These are phyloP conservation scores for Balaeniceps rex DNA, from an alignment of 2,113 vertebrate genomes.

Conservation along the genomic window DNA sequence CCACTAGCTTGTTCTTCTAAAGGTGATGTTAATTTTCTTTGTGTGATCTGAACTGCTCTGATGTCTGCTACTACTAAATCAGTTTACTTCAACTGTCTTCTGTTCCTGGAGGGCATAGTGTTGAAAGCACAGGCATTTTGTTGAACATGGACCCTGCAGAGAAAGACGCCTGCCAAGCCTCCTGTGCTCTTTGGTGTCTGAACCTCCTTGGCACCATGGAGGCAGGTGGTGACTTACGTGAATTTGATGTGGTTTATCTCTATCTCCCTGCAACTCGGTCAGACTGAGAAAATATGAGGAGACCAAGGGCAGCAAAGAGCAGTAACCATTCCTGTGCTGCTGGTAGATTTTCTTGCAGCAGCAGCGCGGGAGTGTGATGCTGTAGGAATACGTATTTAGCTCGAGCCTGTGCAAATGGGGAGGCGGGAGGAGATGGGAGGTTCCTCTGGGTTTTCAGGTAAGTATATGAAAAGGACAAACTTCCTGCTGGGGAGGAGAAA, in stretches of 20 bases:
- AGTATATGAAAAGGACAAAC: background rate
- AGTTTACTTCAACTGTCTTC: background rate
- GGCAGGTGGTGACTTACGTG: rapidly evolving
- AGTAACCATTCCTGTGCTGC: background rate
- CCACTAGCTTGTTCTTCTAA: background rate
- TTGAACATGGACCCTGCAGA: too few relatives aligned
- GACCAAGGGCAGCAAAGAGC: background rate
- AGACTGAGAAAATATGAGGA: background rate
- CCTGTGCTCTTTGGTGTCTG: background rate
- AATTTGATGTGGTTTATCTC: background rate
- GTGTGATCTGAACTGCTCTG: background rate
- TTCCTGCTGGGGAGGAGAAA: background rate
- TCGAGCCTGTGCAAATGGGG: background rate
- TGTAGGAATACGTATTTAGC: background rate
- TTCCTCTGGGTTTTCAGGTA: background rate
- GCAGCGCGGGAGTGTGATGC: background rate
- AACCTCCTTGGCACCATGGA: too few relatives aligned
- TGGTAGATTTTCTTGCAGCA: background rate
- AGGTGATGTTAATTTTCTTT: background rate
- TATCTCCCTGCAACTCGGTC: background rate
- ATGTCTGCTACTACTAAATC: background rate
- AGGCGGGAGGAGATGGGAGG: background rate
- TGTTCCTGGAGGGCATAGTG: background rate
- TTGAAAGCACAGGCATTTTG: background rate
- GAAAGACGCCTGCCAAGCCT: background rate